These are phyloP conservation scores for Microchirus variegatus DNA, from an alignment of 2,797 vertebrate genomes.

Conservation along the genomic window DNA sequence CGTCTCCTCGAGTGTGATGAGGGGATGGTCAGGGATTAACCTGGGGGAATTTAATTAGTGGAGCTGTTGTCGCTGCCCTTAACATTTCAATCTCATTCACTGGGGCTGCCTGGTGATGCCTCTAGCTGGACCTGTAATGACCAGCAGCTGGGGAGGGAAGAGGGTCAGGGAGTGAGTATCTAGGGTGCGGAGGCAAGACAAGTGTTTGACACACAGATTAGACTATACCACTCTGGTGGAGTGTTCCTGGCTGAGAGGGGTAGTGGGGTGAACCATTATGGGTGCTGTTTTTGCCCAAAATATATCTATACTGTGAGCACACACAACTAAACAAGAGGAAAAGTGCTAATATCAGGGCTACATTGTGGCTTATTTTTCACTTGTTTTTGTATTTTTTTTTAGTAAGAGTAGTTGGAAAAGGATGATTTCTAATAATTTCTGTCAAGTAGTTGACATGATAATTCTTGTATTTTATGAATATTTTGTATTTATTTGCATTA, in stretches of 20 bases:
- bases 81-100: slow-evolving; percentile 81
- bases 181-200: slow-evolving; percentile 57
- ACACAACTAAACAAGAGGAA: neutral
- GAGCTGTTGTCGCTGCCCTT: slow-evolving; percentile 77
- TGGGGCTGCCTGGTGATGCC: slow-evolving; percentile 51
- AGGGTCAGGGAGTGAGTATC: slow-evolving; percentile 31
- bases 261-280: neutral
- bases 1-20: slow-evolving; percentile 81
- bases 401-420: no score
- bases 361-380: neutral
- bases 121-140: slow-evolving; percentile 68
- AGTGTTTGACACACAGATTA: slow-evolving; percentile 76
- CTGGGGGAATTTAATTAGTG: slow-evolving; percentile 95
- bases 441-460: no score
- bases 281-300: neutral
- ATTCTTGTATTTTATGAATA: no score
- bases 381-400: neutral
- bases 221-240: slow-evolving; percentile 50
- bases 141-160: slow-evolving; percentile 56
- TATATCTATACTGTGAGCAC: neutral
- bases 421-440: no score
- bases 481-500: no score
- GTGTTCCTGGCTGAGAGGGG: slow-evolving; percentile 41
- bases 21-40: slow-evolving; percentile 91
- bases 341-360: neutral